These are phyloP conservation scores for Corynorhinus townsendii DNA, from an alignment of 2,113 vertebrate genomes.

Conservation along the genomic window DNA sequence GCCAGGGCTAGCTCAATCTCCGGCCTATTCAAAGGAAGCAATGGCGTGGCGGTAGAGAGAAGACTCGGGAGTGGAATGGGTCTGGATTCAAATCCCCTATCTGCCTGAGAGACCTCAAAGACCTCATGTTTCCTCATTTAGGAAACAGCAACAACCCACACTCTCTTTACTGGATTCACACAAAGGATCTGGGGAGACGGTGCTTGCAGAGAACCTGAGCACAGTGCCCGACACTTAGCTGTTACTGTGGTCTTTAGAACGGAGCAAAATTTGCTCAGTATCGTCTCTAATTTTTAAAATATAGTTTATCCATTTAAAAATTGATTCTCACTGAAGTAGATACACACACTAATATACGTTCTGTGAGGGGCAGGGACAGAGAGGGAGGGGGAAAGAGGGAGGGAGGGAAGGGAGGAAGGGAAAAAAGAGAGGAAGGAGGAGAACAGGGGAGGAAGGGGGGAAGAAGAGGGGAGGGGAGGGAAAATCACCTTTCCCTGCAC, in stretches of 20 bases:
- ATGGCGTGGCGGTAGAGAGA: background rate
- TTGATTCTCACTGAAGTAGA: background rate
- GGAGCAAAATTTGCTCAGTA: background rate
- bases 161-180: background rate
- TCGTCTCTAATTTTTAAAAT: background rate
- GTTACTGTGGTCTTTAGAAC: background rate
- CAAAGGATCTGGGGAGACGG: background rate
- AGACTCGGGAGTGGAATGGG: too few species aligned
- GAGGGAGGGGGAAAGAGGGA: too few species aligned
- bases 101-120: background rate
- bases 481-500: background rate
- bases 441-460: fast-evolving
- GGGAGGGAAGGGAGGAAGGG: too few species aligned
- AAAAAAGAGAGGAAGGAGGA: background rate
- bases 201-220: background rate
- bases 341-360: background rate
- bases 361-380: background rate
- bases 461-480: too few species aligned
- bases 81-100: background rate
- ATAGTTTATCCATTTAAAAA: slow-evolving; percentile 4
- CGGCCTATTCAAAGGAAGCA: background rate
- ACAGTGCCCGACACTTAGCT: fast-evolving
- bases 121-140: background rate
- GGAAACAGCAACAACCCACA: background rate
- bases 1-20: too few species aligned